A percentile compares a stretch with the other conserved stretches of the same genome.
phyloP scores from a whole-genome alignment of 2,888 invertebrate species.

The Hemithea aestivaria region DNA sequence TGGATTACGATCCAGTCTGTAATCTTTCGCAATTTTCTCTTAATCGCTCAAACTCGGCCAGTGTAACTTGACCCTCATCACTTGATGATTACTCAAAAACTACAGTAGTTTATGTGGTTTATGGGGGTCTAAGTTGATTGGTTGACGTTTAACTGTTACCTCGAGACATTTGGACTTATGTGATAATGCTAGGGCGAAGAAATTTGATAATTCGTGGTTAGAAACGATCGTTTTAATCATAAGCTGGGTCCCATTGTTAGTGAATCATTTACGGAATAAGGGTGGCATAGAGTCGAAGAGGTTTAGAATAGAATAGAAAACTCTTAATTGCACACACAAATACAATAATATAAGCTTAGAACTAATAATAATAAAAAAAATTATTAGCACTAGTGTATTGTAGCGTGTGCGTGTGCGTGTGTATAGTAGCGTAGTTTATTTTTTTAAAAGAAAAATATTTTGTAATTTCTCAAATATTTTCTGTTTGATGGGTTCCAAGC shows the following conservation, averaged over 20 bases:
- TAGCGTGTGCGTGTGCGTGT: too few relatives aligned
- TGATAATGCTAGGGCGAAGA: conserved; percentile 75
- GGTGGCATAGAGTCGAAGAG: conserved; percentile 41
- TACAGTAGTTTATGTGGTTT: conserved; percentile 34
- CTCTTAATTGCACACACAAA: too few relatives aligned
- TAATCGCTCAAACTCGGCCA: conserved; percentile 61
- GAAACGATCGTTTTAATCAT: conserved; percentile 76
- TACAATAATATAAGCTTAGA: too few relatives aligned
- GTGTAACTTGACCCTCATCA: conserved; percentile 38
- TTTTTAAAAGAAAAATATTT: too few relatives aligned
- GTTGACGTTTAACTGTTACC: conserved; percentile 49
- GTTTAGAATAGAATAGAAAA: too few relatives aligned
- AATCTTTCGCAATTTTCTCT: conserved; percentile 75
- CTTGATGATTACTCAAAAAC: conserved; percentile 22
- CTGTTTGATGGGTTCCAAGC: too few relatives aligned
- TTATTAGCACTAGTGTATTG: too few relatives aligned
- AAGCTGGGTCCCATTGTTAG: conserved; percentile 66
- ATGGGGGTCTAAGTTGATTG: conserved; percentile 36
- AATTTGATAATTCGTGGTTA: conserved; percentile 78
- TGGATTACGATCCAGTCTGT: conserved; percentile 60
- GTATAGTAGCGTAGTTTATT: too few relatives aligned
- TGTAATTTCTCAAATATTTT: too few relatives aligned
- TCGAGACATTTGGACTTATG: conserved; percentile 75
- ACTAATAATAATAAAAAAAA: too few relatives aligned
- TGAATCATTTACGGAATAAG: conserved; percentile 50